Percentiles rank a stretch among this genome's conserved stretches.
Conservation (phyloP, 2,888 invertebrate genomes). For the Ectemnius cavifrons region DNA sequence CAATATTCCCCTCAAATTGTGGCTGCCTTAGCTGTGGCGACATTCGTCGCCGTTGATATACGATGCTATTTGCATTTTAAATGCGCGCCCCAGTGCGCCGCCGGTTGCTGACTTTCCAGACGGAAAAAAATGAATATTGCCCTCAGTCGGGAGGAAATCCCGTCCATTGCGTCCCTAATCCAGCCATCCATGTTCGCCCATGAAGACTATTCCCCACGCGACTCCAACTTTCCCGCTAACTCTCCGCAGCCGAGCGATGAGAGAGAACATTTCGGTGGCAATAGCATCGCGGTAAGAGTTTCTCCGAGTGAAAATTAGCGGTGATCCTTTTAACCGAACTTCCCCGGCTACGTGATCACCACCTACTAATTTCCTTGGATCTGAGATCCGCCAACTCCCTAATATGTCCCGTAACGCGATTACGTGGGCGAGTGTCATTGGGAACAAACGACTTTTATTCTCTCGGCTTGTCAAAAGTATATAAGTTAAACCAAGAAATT, state of each 20-base stretch:
- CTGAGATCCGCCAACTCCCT: neutral
- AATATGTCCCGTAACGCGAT: slow-evolving; percentile 8
- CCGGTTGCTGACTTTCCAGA: neutral
- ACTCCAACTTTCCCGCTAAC: too few relatives aligned
- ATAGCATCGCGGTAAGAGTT: slow-evolving; percentile 19
- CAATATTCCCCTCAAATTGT: neutral
- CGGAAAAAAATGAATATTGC: too few relatives aligned
- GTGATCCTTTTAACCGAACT: slow-evolving; percentile 18
- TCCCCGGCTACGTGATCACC: slow-evolving; percentile 1
- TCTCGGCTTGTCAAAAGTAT: too few relatives aligned
- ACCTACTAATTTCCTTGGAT: neutral
- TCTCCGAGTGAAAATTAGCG: slow-evolving; percentile 14
- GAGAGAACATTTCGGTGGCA: slow-evolving; percentile 27
- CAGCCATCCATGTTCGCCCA: too few relatives aligned
- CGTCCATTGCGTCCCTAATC: too few relatives aligned
- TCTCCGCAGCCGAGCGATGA: neutral
- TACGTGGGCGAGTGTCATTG: neutral
- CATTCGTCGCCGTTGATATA: slow-evolving; percentile 1
- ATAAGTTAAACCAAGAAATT: too few relatives aligned
- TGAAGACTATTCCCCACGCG: too few relatives aligned
- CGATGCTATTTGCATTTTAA: neutral
- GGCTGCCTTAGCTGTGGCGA: neutral
- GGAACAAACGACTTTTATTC: too few relatives aligned
- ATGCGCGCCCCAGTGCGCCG: neutral
- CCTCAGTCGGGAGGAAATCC: too few relatives aligned